Percentiles rank a stretch among this genome's conserved stretches.
phyloP scores from a whole-genome alignment of 1,140 invertebrate genomes.

The Pogonus chalceus region DNA sequence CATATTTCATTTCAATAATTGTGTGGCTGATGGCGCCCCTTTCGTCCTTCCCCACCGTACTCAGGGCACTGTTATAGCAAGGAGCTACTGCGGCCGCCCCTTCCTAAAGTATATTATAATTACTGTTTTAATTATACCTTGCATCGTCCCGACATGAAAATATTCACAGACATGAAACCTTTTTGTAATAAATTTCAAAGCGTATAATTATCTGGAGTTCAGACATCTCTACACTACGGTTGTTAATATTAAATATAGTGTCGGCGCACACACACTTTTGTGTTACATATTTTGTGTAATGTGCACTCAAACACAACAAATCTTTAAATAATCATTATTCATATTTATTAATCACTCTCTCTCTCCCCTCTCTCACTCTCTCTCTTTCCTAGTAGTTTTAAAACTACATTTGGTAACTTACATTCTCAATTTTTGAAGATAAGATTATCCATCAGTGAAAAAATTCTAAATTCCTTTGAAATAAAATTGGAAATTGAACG shows the following conservation, averaged over 20 bases:
- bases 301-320: background rate
- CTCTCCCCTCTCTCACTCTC: too few species aligned
- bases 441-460: too few species aligned
- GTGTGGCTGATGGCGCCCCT: too few species aligned
- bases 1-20: conserved; percentile 7
- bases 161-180: conserved; percentile 7
- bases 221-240: conserved; percentile 1
- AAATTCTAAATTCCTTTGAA: too few species aligned
- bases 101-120: conserved; percentile 6
- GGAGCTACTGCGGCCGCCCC: background rate
- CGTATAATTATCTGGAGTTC: conserved; percentile 2
- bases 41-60: background rate
- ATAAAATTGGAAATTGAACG: too few species aligned
- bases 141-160: conserved; percentile 6
- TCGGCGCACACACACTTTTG: background rate
- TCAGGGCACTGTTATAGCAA: background rate
- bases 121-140: conserved; percentile 7
- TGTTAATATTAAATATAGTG: too few species aligned
- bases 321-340: background rate
- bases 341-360: background rate
- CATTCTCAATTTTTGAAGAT: too few species aligned
- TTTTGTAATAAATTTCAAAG: conserved; percentile 5
- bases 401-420: too few species aligned
- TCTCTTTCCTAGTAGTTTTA: too few species aligned
- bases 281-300: background rate